Percentiles rank a stretch among this genome's conserved stretches.
These are phyloP conservation scores for Stenolophus ochropezus DNA, from an alignment of 2,888 invertebrate species.

Conservation along the genomic window DNA sequence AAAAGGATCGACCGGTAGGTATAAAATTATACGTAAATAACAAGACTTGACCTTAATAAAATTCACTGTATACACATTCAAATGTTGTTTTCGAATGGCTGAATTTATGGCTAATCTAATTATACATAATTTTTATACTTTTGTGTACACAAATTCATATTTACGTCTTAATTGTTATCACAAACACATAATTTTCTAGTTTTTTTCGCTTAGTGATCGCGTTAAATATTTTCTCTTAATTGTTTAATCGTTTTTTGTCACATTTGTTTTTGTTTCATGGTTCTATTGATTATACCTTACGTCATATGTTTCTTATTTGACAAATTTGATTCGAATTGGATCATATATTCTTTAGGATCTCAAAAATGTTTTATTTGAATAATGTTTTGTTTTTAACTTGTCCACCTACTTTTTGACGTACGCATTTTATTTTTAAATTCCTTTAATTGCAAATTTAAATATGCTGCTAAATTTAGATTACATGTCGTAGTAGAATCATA, in stretches of 20 bases:
- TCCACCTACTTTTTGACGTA: not conserved
- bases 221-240: not conserved
- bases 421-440: constrained; percentile 3
- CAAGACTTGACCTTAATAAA: constrained; percentile 47
- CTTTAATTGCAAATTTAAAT: not conserved
- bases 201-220: not conserved
- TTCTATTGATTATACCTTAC: constrained; percentile 10
- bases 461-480: not conserved
- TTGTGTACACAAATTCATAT: not conserved
- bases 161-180: not conserved
- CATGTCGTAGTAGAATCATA: not conserved
- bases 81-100: constrained; percentile 5
- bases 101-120: not conserved
- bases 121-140: not conserved
- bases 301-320: constrained; percentile 23
- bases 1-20: constrained; percentile 54
- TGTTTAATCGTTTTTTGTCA: not conserved
- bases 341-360: not conserved
- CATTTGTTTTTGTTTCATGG: not conserved
- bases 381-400: not conserved
- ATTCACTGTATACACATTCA: constrained; percentile 1
- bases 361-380: not conserved
- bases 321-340: not conserved
- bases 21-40: constrained; percentile 42
- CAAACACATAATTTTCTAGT: not conserved